These are phyloP conservation scores for Cynocephalus volans DNA, from an alignment of 2,113 vertebrate genomes.

Conservation along the genomic window DNA sequence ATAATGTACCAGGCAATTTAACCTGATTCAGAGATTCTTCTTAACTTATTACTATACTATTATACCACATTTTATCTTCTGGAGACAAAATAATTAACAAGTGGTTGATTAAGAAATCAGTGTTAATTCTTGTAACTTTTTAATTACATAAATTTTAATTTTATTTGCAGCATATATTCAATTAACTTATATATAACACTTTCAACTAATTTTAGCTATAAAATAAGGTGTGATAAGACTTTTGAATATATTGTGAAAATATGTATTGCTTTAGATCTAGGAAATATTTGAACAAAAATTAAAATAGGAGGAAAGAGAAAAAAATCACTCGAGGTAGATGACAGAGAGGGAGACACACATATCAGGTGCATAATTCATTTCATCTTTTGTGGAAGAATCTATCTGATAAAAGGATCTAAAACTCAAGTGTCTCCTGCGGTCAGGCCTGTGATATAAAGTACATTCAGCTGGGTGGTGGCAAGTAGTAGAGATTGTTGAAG, in stretches of 20 bases:
- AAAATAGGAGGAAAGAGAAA: background rate
- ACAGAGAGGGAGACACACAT: background rate
- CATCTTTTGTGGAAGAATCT: background rate
- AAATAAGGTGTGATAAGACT: background rate
- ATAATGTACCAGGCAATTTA: background rate
- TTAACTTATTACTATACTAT: background rate
- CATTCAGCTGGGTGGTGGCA: background rate
- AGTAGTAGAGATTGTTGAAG: background rate
- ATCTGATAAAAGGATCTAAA: background rate
- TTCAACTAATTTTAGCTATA: background rate
- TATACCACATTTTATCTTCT: background rate
- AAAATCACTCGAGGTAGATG: background rate
- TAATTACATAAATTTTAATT: background rate
- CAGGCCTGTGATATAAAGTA: background rate
- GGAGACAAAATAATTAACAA: background rate
- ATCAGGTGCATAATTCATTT: background rate
- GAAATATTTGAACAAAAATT: background rate
- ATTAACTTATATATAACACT: background rate
- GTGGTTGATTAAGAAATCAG: background rate
- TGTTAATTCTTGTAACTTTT: background rate
- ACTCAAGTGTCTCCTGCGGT: background rate
- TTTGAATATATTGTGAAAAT: background rate
- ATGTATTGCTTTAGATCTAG: background rate
- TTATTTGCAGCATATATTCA: background rate
- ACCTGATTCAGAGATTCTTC: background rate